A percentile compares a stretch with the other conserved stretches of the same genome.
These are phyloP conservation scores for Akabosia matsudoensis DNA, from an alignment of 1,140 invertebrate genomes.

Conservation along the genomic window DNA sequence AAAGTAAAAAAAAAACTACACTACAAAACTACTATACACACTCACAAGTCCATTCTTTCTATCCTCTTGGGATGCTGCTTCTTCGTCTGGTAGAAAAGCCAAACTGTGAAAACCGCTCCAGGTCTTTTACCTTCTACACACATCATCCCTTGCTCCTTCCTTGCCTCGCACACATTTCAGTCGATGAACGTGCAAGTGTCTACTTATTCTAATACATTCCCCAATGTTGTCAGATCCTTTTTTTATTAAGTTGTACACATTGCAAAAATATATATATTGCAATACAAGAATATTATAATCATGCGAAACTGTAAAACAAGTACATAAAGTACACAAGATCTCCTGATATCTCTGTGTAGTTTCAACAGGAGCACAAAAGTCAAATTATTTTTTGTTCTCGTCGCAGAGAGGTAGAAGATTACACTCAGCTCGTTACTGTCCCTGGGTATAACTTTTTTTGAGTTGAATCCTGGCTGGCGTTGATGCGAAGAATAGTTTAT, in stretches of 20 bases:
- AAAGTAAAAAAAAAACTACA: too few relatives aligned
- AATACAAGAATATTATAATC: too few relatives aligned
- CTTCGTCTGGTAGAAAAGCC: neutral
- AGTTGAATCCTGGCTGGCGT: too few relatives aligned
- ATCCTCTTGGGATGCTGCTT: neutral
- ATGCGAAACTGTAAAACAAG: constrained; percentile 5
- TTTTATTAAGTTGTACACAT: constrained; percentile 22
- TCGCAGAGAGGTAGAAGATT: neutral
- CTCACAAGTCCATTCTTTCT: too few relatives aligned
- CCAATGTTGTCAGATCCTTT: neutral
- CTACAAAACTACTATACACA: too few relatives aligned
- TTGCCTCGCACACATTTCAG: too few relatives aligned
- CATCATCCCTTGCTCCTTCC: neutral
- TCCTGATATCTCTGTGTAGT: too few relatives aligned
- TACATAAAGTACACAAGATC: neutral
- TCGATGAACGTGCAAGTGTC: too few relatives aligned
- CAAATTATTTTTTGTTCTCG: too few relatives aligned
- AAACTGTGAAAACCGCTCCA: constrained; percentile 20
- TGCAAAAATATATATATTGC: constrained; percentile 8
- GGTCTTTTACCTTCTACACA: neutral
- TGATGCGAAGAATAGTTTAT: neutral
- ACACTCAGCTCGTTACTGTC: neutral
- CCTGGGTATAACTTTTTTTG: too few relatives aligned
- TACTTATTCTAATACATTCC: neutral
- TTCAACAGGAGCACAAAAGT: neutral